Evolutionary conservation across 1,140 invertebrate genomes (phyloP).

Genomic region (Procambarus clarkii): DNA sequence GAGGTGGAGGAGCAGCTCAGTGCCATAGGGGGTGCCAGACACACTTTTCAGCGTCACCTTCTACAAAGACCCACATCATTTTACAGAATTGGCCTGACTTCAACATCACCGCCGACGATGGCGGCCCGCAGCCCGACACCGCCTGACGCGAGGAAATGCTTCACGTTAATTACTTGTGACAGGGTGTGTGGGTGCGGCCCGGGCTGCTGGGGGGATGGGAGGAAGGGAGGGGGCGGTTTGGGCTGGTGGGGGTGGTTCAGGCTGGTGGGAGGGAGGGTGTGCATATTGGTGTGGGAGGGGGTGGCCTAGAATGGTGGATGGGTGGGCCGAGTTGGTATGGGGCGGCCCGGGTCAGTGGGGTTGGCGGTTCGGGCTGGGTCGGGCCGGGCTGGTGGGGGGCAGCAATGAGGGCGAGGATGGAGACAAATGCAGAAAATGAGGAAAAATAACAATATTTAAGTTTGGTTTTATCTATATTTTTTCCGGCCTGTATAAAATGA

Average conservation of each 20-base stretch:
- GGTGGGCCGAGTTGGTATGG: background rate
- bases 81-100: background rate
- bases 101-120: background rate
- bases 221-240: background rate
- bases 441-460: no score
- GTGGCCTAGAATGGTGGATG: background rate
- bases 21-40: no score
- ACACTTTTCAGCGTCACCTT: no score
- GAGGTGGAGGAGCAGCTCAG: background rate
- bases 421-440: no score
- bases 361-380: background rate
- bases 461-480: no score
- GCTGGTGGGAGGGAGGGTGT: background rate
- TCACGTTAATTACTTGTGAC: constrained; percentile 13
- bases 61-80: no score
- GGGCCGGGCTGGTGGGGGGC: no score
- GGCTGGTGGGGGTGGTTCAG: background rate
- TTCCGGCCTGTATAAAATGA: no score
- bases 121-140: background rate
- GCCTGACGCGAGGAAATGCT: constrained; percentile 44
- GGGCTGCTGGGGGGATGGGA: background rate
- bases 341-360: background rate
- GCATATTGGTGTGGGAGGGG: background rate
- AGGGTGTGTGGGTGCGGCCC: background rate
- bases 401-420: no score